phyloP scores from a whole-genome alignment of 2,113 vertebrate genomes.

The Circaetus gallicus region DNA sequence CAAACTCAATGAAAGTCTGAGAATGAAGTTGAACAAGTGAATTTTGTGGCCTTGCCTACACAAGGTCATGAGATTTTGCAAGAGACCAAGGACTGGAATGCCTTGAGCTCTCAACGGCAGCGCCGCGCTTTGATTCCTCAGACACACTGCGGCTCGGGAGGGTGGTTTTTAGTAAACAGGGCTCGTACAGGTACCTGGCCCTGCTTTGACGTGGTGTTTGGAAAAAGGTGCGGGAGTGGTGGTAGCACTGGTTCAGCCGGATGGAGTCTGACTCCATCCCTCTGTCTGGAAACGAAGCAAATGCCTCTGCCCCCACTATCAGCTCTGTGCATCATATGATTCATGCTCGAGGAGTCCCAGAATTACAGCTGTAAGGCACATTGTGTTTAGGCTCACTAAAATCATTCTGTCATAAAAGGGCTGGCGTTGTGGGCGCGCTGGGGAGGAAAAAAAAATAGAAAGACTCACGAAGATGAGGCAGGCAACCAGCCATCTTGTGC shows the following conservation, averaged over 20 bases:
- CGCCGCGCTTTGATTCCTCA: neutral
- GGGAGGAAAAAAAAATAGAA: neutral
- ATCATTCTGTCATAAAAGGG: constrained; percentile 44
- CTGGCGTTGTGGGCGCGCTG: neutral
- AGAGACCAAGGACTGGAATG: neutral
- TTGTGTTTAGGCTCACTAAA: constrained; percentile 42
- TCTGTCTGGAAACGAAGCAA: constrained; percentile 59
- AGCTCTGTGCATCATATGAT: constrained; percentile 43
- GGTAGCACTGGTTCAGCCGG: constrained; percentile 55
- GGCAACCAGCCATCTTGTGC: constrained; percentile 21
- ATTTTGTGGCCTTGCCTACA: constrained; percentile 12
- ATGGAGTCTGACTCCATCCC: constrained; percentile 19
- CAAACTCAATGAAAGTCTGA: constrained; percentile 9
- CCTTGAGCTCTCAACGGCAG: neutral
- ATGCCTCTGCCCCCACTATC: constrained; percentile 59
- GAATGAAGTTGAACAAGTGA: constrained; percentile 53
- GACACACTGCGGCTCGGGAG: neutral
- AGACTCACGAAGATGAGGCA: neutral
- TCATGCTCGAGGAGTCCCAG: constrained; percentile 55
- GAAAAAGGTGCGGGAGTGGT: neutral
- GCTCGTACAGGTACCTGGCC: neutral
- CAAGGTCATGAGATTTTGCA: constrained; percentile 49
- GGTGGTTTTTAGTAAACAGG: neutral
- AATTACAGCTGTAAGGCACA: constrained; percentile 57
- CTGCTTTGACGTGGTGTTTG: neutral